phyloP scores from a whole-genome alignment of 2,797 vertebrate species.

The Molossus alvarezi region DNA sequence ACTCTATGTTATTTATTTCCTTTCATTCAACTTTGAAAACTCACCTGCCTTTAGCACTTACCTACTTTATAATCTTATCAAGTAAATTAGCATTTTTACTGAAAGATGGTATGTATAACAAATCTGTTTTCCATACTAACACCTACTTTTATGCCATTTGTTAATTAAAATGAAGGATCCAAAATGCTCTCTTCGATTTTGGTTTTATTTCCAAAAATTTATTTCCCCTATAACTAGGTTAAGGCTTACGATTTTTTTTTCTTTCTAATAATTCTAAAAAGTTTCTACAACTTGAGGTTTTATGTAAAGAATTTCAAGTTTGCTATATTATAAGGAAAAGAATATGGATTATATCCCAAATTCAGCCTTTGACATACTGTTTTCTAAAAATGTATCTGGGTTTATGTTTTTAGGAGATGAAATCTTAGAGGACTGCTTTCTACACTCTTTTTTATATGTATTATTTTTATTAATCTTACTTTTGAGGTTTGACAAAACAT shows the following conservation, averaged over 20 bases:
- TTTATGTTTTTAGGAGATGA: constrained; percentile 38
- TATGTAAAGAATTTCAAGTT: constrained; percentile 23
- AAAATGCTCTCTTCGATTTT: neutral
- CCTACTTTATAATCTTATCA: neutral
- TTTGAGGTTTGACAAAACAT: constrained; percentile 46
- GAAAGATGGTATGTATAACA: neutral
- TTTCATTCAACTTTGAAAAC: constrained; percentile 4
- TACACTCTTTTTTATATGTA: neutral
- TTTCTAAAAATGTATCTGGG: constrained; percentile 44
- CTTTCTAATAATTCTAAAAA: neutral
- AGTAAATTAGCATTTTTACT: constrained; percentile 48
- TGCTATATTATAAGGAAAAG: neutral
- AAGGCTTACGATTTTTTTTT: neutral
- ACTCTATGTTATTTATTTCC: neutral
- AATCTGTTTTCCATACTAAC: neutral
- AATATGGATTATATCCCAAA: neutral
- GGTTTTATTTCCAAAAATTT: constrained; percentile 6
- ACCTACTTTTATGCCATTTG: neutral
- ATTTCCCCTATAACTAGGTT: neutral
- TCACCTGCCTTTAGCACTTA: neutral
- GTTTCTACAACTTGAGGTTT: constrained; percentile 15
- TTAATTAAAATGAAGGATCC: constrained; percentile 38
- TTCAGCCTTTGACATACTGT: constrained; percentile 25
- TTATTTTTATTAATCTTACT: constrained; percentile 46
- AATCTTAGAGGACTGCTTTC: constrained; percentile 32